Conservation (phyloP, 2,888 invertebrate genomes). For the Caenorhabditis doughertyi region DNA sequence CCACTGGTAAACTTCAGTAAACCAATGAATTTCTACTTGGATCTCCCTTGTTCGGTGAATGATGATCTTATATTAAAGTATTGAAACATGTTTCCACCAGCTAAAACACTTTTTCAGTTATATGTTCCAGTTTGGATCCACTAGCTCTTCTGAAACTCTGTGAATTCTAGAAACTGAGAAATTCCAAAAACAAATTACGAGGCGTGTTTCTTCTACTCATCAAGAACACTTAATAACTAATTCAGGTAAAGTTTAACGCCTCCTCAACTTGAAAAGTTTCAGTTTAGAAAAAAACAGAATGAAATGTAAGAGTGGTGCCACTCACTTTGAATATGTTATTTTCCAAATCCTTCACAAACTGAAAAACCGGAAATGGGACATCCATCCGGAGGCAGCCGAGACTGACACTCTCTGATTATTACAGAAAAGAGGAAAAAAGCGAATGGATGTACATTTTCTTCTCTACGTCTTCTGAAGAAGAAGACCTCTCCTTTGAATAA, state of each 20-base stretch:
- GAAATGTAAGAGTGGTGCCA: slow-evolving; percentile 1
- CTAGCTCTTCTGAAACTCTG: too few species aligned
- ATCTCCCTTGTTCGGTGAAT: too few species aligned
- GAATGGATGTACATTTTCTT: slow-evolving; percentile 7
- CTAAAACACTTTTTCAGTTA: too few species aligned
- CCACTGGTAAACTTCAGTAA: too few species aligned
- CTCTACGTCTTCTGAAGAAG: slow-evolving; percentile 6
- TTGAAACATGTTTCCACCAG: too few species aligned
- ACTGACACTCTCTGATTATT: slow-evolving; percentile 31
- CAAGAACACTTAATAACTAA: not conserved
- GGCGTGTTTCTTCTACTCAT: not conserved
- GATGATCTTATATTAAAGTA: too few species aligned
- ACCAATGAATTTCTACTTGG: too few species aligned
- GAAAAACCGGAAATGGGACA: slow-evolving; percentile 45
- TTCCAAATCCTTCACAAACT: slow-evolving; percentile 1
- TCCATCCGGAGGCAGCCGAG: slow-evolving; percentile 27
- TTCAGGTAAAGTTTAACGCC: not conserved
- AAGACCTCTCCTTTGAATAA: slow-evolving; percentile 22
- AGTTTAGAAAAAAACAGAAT: slow-evolving; percentile 1
- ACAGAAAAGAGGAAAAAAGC: slow-evolving; percentile 5
- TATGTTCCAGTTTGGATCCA: too few species aligned
- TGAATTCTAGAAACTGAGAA: not conserved
- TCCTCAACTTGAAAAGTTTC: not conserved
- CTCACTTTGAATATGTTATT: slow-evolving; percentile 22
- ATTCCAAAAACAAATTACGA: not conserved